Percentiles rank a stretch among this genome's conserved stretches.
These are phyloP conservation scores for Theonella swinhoei DNA, from an alignment of 37 sponge, comb jelly and placozoan species.

Conservation along the genomic window DNA sequence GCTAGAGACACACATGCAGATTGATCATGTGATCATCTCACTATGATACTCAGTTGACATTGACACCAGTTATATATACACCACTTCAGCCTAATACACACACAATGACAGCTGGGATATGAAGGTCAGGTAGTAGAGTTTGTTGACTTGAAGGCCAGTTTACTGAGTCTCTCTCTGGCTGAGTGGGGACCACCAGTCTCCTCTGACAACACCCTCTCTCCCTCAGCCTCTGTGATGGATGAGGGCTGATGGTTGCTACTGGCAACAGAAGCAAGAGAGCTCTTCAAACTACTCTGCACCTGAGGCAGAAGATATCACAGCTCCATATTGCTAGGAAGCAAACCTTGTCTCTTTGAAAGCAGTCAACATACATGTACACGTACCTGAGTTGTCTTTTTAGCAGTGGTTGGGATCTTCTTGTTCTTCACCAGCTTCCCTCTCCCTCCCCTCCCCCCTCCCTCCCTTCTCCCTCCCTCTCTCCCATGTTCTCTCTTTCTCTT, in stretches of 20 bases:
- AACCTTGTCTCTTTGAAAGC: too few species aligned
- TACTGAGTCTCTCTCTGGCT: not conserved
- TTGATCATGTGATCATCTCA: too few species aligned
- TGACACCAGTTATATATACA: too few species aligned
- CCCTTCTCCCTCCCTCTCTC: too few species aligned
- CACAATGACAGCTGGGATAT: not conserved
- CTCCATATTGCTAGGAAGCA: too few species aligned
- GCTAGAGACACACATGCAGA: too few species aligned
- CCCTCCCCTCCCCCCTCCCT: not conserved
- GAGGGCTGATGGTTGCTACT: slow-evolving; percentile 12
- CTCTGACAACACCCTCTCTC: not conserved
- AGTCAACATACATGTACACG: too few species aligned
- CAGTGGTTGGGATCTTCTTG: not conserved
- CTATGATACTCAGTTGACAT: too few species aligned
- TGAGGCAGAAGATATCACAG: too few species aligned
- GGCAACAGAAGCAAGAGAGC: too few species aligned
- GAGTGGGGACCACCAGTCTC: not conserved
- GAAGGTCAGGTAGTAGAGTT: not conserved
- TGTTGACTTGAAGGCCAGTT: not conserved
- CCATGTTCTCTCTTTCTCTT: slow-evolving; percentile 15
- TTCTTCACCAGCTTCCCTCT: not conserved
- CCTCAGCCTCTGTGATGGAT: not conserved
- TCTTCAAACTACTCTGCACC: slow-evolving; percentile 11
- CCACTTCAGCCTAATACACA: too few species aligned
- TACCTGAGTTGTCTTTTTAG: not conserved